Evolutionary conservation across 2,888 invertebrate genomes (phyloP).

Genomic region (Volucella inflata): DNA sequence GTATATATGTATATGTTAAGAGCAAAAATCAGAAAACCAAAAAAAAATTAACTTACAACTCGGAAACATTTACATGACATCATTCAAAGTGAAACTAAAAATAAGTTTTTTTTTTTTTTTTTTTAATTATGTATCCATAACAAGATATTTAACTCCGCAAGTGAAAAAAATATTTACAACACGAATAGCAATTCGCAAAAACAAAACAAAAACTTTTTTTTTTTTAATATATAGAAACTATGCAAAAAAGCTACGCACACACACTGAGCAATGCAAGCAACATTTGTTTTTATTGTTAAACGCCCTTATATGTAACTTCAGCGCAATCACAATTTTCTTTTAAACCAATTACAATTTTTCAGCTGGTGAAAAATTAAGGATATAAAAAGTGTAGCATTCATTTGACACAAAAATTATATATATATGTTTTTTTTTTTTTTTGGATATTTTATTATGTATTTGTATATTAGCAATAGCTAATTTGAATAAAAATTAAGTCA

Average conservation of each 20-base stretch:
- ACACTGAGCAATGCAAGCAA: slow-evolving; percentile 68
- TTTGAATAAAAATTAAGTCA: too few relatives aligned
- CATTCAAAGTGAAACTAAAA: slow-evolving; percentile 60
- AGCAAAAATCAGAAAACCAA: slow-evolving; percentile 48
- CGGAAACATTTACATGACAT: slow-evolving; percentile 57
- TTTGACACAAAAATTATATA: slow-evolving; percentile 14
- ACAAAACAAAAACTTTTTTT: slow-evolving; percentile 8
- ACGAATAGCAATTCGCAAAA: slow-evolving; percentile 36
- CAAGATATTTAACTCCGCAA: slow-evolving; percentile 26
- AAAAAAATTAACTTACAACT: slow-evolving; percentile 41
- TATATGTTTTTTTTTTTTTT: slow-evolving; percentile 3
- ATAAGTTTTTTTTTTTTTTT: background rate
- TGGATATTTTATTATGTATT: background rate
- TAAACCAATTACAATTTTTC: slow-evolving; percentile 24
- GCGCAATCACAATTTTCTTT: slow-evolving; percentile 32
- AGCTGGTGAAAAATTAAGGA: slow-evolving; percentile 27
- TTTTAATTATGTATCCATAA: slow-evolving; percentile 8
- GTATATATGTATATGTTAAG: slow-evolving; percentile 25
- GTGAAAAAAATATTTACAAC: slow-evolving; percentile 22
- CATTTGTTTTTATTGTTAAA: slow-evolving; percentile 16
- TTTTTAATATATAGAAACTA: slow-evolving; percentile 8
- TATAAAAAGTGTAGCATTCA: slow-evolving; percentile 31
- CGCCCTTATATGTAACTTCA: slow-evolving; percentile 20
- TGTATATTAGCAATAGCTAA: background rate
- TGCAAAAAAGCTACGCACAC: slow-evolving; percentile 49